A percentile compares a stretch with the other conserved stretches of the same genome.
phyloP scores from a whole-genome alignment of 2,888 invertebrate species.

The Eudemis profundana region DNA sequence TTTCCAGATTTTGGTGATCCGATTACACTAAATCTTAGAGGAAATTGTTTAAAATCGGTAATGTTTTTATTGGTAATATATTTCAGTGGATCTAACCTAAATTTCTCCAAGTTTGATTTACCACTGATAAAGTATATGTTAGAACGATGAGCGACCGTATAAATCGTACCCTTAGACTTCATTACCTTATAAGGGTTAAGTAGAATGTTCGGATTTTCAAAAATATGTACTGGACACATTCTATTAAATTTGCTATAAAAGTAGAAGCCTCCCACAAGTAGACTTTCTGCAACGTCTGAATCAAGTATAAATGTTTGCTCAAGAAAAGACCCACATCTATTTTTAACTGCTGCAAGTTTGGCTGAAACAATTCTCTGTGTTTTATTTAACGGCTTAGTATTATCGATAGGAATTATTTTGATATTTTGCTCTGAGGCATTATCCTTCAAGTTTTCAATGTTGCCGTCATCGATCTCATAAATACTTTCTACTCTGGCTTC shows the following conservation, averaged over 20 bases:
- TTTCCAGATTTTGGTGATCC: constrained; percentile 88
- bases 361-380: constrained; percentile 60
- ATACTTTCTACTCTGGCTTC: constrained; percentile 72
- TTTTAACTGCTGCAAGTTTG: constrained; percentile 65
- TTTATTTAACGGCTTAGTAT: constrained; percentile 65
- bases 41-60: constrained; percentile 74
- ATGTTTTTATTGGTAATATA: constrained; percentile 77
- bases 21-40: constrained; percentile 83
- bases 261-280: constrained; percentile 85
- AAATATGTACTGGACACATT: constrained; percentile 87
- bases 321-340: constrained; percentile 80
- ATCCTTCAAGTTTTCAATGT: constrained; percentile 70
- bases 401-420: constrained; percentile 72
- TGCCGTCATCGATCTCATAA: constrained; percentile 75
- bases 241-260: constrained; percentile 87
- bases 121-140: constrained; percentile 86
- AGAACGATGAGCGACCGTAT: constrained; percentile 84
- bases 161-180: constrained; percentile 72
- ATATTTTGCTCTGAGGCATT: constrained; percentile 73
- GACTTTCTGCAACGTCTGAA: constrained; percentile 82
- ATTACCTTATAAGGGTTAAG: constrained; percentile 78
- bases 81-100: constrained; percentile 84
- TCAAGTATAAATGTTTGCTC: constrained; percentile 84
- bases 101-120: constrained; percentile 74
- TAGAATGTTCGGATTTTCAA: constrained; percentile 75